Percentiles rank a stretch among this genome's conserved stretches.
These are phyloP conservation scores for Hypanus sabinus DNA, from an alignment of 2,113 vertebrate genomes.

Conservation along the genomic window DNA sequence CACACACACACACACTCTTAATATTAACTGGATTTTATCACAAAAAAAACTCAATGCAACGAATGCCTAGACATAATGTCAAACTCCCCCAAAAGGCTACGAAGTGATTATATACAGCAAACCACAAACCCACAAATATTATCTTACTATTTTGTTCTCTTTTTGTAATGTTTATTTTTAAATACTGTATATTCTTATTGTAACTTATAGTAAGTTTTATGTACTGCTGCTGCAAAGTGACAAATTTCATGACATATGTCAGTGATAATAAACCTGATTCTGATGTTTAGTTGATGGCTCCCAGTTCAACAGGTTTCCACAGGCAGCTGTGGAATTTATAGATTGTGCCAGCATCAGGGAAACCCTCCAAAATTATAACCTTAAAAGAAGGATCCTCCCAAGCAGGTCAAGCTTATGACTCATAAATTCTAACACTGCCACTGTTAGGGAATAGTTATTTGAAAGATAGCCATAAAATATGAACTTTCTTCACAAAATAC, in stretches of 20 bases:
- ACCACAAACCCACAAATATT: no score
- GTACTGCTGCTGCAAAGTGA: no score
- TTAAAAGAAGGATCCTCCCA: constrained; percentile 44
- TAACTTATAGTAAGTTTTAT: no score
- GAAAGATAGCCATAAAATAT: constrained; percentile 54
- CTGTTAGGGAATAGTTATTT: constrained; percentile 63
- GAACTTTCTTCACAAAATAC: constrained; percentile 14
- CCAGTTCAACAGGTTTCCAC: constrained; percentile 58
- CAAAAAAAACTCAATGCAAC: constrained; percentile 38
- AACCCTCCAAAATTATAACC: constrained; percentile 74
- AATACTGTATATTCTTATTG: no score
- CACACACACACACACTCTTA: constrained; percentile 45
- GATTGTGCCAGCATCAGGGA: constrained; percentile 65
- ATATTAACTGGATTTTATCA: neutral
- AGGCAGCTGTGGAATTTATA: constrained; percentile 67
- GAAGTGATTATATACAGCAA: constrained; percentile 25
- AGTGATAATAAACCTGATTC: no score
- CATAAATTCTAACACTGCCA: constrained; percentile 40
- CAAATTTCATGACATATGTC: no score
- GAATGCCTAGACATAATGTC: constrained; percentile 28
- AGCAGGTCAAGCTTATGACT: constrained; percentile 24
- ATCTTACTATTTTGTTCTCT: no score
- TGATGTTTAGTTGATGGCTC: constrained; percentile 40
- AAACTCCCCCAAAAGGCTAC: constrained; percentile 35
- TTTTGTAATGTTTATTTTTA: no score